Conservation (phyloP, 1,140 invertebrate genomes). For the Drosophila grimshawi region DNA sequence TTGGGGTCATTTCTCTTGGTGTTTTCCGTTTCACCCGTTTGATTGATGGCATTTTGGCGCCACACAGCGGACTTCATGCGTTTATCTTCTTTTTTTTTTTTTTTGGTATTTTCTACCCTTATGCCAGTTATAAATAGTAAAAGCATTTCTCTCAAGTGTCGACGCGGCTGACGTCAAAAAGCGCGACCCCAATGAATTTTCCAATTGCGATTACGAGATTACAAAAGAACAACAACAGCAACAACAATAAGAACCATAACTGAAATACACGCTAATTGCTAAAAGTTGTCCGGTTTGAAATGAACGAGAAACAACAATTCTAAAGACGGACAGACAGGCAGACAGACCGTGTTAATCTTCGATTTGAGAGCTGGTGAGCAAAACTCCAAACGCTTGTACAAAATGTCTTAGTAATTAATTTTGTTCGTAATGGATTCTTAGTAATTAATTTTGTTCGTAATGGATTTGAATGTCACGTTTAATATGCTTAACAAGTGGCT, state of each 20-base stretch:
- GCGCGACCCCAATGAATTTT: slow-evolving; percentile 4
- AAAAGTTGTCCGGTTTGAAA: slow-evolving; percentile 3
- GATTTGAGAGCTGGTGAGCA: background rate
- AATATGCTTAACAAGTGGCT: no score
- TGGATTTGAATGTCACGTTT: no score
- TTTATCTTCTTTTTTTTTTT: slow-evolving; percentile 19
- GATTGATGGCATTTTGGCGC: slow-evolving; percentile 59
- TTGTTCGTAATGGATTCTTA: background rate
- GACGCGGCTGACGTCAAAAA: slow-evolving; percentile 12
- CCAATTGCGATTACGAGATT: slow-evolving; percentile 13
- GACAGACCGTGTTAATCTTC: background rate
- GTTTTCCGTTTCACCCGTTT: slow-evolving; percentile 38
- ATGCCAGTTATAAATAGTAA: slow-evolving; percentile 55
- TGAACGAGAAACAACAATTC: no score
- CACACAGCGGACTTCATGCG: slow-evolving; percentile 47
- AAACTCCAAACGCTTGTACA: background rate
- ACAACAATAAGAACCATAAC: background rate
- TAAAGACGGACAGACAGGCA: no score
- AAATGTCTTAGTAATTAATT: background rate
- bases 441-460: background rate
- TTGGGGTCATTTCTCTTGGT: slow-evolving; percentile 20
- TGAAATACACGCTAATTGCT: slow-evolving; percentile 10
- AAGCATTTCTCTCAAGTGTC: slow-evolving; percentile 8
- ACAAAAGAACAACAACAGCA: background rate
- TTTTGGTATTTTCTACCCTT: background rate